phyloP scores from a whole-genome alignment of 92 coral and sea anemone species.

The Galaxea fascicularis region DNA sequence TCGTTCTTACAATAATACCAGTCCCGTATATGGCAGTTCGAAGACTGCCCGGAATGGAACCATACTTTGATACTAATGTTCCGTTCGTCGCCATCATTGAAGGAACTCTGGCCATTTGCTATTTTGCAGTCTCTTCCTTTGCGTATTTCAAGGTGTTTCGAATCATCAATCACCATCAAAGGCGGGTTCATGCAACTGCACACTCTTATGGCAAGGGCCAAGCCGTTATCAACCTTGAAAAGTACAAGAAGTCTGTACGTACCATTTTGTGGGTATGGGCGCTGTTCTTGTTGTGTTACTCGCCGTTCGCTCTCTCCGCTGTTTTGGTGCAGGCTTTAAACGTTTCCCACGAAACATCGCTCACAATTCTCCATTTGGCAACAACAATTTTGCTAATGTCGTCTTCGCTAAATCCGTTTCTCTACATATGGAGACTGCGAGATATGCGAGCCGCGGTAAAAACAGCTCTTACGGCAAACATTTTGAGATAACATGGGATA shows the following conservation, averaged over 20 bases:
- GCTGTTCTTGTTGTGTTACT: neutral
- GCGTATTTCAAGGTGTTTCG: constrained; percentile 20
- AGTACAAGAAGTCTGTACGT: neutral
- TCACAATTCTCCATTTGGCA: neutral
- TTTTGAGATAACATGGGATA: too few relatives aligned
- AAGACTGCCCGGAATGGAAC: neutral
- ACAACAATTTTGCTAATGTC: neutral
- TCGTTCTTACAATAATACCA: neutral
- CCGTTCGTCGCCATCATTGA: neutral
- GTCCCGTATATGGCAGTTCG: constrained; percentile 2
- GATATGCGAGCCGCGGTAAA: constrained; percentile 3
- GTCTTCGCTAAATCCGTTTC: neutral
- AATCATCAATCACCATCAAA: constrained; percentile 9
- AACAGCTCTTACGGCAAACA: too few relatives aligned
- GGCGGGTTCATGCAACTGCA: neutral
- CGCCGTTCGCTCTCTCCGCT: constrained; percentile 2
- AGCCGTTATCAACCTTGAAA: neutral
- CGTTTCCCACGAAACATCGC: neutral
- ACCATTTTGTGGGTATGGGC: neutral
- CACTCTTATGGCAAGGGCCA: neutral
- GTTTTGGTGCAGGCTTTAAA: neutral
- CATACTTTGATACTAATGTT: neutral
- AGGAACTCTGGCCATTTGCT: neutral
- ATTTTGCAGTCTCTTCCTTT: neutral
- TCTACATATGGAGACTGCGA: constrained; percentile 5